These are phyloP conservation scores for Isoperla grammatica DNA, from an alignment of 2,888 invertebrate species.

Conservation along the genomic window DNA sequence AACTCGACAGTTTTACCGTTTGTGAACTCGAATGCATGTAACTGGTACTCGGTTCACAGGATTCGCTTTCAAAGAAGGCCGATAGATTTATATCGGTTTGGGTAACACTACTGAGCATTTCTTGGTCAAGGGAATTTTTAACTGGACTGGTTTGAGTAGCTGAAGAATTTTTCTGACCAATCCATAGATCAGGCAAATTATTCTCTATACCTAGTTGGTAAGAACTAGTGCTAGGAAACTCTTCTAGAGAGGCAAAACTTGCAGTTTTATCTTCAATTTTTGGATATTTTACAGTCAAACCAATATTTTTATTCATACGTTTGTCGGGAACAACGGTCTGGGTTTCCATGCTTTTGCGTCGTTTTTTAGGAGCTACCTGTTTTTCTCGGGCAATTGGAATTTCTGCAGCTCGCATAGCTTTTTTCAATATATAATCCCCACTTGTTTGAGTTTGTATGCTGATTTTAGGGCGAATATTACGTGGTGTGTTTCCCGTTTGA, in stretches of 20 bases:
- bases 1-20: conserved; percentile 26
- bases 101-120: conserved; percentile 37
- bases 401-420: conserved; percentile 32
- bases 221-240: conserved; percentile 6
- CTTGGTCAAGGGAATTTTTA: conserved; percentile 35
- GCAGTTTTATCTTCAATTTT: neutral
- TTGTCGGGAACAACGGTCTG: conserved; percentile 18
- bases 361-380: conserved; percentile 22
- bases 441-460: conserved; percentile 45
- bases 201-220: conserved; percentile 25
- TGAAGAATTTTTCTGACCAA: conserved; percentile 39
- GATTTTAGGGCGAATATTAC: conserved; percentile 30
- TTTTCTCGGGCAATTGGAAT: conserved; percentile 22
- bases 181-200: conserved; percentile 29
- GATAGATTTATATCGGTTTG: conserved; percentile 37
- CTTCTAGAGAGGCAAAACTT: neutral
- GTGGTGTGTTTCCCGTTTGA: conserved; percentile 34
- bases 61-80: conserved; percentile 17
- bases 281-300: neutral
- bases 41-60: conserved; percentile 6
- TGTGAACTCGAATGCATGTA: conserved; percentile 34
- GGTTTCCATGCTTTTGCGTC: conserved; percentile 30
- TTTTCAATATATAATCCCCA: conserved; percentile 38
- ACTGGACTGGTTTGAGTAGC: conserved; percentile 43
- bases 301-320: neutral